Base-by-base conservation (phyloP, 2,797 vertebrate species). In the Xenentodon cancila region DNA sequence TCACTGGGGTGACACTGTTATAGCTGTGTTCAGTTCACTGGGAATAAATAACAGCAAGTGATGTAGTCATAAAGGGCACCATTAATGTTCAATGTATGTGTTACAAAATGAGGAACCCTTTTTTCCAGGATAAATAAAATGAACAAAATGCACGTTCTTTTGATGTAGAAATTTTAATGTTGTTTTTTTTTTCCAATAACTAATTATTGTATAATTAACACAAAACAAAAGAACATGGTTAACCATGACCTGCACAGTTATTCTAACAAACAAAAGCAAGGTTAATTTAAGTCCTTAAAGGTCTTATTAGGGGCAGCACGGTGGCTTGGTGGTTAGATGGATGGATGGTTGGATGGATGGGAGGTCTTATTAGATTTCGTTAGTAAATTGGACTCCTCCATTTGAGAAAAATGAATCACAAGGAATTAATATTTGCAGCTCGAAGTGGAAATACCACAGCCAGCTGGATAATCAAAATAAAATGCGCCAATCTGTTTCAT, bases 291-390 rank as follows among this genome's bases (percentile, higher is more conserved):
- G 69, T 74, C 45, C 49, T 56, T 17, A 27, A 61, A 73, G 50
- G 56, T 78, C 71, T 76, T 68, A 80, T 84, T 79, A 55, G 66
- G n/a, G n/a, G n/a, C n/a, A n/a, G n/a, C n/a, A n/a, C n/a, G n/a
- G n/a, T n/a, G n/a, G n/a, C n/a, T n/a, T n/a, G n/a, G n/a, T n/a
- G n/a, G n/a, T n/a, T n/a, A n/a, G n/a, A n/a, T n/a, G n/a, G n/a
- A n/a, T n/a, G n/a, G n/a, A n/a, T n/a, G n/a, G n/a, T n/a, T n/a
- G n/a, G n/a, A n/a, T n/a, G n/a, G n/a, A n/a, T n/a, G n/a, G n/a
- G n/a, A 73, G 50, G 56, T 78, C 71, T 76, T 68, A 80, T 84
- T 79, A 55, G 66, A 79, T 84, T 81, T 71, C 16, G 59, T 61
- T 34, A 4, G 61, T 64, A 62, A 81, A 74, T 53, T 72, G 51